Conservation (phyloP, 2,888 invertebrate species). For the Plusia festucae region DNA sequence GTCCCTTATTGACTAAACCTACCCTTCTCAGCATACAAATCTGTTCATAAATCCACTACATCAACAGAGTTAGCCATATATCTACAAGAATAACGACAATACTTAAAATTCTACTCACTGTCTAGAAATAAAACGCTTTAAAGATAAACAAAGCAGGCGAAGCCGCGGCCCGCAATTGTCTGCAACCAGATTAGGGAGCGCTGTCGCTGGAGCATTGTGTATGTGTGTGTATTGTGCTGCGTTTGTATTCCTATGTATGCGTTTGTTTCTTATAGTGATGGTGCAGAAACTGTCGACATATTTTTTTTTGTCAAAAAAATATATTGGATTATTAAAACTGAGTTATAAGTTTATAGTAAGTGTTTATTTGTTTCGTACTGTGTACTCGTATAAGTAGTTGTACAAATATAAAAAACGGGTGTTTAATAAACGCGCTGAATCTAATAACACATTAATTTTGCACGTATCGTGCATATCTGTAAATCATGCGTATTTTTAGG, state of each 20-base stretch:
- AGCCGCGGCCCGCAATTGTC: constrained; percentile 41
- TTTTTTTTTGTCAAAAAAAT: too few species aligned
- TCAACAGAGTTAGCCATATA: not conserved
- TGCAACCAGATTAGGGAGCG: constrained; percentile 55
- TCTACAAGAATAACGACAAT: not conserved
- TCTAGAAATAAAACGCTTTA: constrained; percentile 7
- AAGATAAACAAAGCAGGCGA: constrained; percentile 34
- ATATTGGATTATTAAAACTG: too few species aligned
- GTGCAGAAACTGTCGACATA: constrained; percentile 29
- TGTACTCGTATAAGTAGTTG: too few species aligned
- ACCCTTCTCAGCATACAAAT: too few species aligned
- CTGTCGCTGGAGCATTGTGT: constrained; percentile 27
- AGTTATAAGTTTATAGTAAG: too few species aligned
- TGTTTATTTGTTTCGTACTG: too few species aligned
- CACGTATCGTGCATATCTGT: too few species aligned
- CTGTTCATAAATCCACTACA: not conserved
- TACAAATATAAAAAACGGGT: too few species aligned
- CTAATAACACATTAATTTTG: too few species aligned
- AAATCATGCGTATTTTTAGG: too few species aligned
- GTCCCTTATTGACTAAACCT: too few species aligned
- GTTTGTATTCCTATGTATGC: constrained; percentile 55
- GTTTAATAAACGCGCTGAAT: too few species aligned
- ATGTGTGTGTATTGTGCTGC: constrained; percentile 56
- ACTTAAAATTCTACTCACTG: constrained; percentile 11
- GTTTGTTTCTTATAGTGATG: constrained; percentile 41